phyloP scores from a whole-genome alignment of 2,797 vertebrate species.

The Meriones psammophilus region DNA sequence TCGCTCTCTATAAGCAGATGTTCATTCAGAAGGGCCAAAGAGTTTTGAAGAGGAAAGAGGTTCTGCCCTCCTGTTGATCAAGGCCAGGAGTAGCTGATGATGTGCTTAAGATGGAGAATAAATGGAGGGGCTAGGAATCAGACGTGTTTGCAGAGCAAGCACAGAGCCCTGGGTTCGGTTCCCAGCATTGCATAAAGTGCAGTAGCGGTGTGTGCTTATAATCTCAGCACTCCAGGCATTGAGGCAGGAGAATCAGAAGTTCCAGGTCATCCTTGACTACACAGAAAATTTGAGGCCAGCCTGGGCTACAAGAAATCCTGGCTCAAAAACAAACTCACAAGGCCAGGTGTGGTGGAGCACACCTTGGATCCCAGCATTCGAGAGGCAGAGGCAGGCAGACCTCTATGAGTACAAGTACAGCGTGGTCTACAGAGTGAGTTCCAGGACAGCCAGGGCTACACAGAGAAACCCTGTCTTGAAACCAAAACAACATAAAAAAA shows the following conservation, averaged over 20 bases:
- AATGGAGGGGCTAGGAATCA: background rate
- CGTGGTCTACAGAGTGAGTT: background rate
- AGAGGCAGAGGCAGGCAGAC: background rate
- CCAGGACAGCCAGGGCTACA: background rate
- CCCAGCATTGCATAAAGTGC: background rate
- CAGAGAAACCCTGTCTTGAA: background rate
- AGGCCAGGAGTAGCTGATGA: background rate
- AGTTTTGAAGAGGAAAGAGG: slow-evolving; percentile 2
- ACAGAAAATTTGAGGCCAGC: background rate
- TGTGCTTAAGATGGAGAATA: background rate
- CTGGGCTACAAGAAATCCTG: background rate
- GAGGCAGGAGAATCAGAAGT: background rate
- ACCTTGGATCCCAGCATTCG: background rate
- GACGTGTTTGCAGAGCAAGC: background rate
- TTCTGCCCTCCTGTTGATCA: background rate
- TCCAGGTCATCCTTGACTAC: background rate
- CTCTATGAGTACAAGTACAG: background rate
- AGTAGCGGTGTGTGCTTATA: background rate
- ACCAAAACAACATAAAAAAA: background rate
- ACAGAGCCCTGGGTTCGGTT: background rate
- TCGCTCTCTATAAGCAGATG: background rate
- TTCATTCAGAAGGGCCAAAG: background rate
- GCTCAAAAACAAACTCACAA: background rate
- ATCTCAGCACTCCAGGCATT: background rate
- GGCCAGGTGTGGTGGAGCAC: background rate